Base-by-base conservation (phyloP, 1,140 invertebrate genomes). In the Pygmarrhopalites habei region DNA sequence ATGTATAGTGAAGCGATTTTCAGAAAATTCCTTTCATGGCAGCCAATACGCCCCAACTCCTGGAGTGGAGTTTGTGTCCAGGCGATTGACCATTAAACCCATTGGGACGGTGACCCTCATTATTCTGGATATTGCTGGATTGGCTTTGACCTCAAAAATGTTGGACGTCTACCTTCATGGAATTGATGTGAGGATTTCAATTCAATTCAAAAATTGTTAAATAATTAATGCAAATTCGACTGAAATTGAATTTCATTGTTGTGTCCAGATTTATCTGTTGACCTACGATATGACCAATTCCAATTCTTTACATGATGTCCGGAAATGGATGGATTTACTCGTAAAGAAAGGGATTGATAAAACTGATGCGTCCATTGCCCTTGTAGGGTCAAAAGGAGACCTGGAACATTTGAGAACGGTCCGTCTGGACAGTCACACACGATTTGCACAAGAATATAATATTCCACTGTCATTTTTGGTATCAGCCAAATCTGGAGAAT, bases 401-500 rank as follows among this genome's bases (percentile, higher is more conserved):
- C 44, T 71, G 26, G 69, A 71, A 29, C 69, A 71, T 39, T 62
- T 71, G 21, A 35, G 69, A 59, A 47, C 69, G 2, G 69, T 71
- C 1, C 35, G 65, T 10, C 35, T 71, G 32, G 69, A 71, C 35
- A 58, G 29, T 46, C 69, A 71, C 46, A 66, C 65, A 2, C 44
- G 62, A n/a, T 71, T 71, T 39, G 64, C 64, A 17, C 69, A 67
- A 44, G 69, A 71, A 56, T 66, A 60, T 30, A 64, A 66, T 29
- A 68, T 71, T 49, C 66, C 63, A 7, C 47, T 71, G 15, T 68
- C 69, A 3, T 71, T 71, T 47, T 39, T 71, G 21, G 63, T 66
- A 12, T 71, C 69, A 14, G 69, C 69, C 21, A 71, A 71, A 65
- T 71, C 69, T 5, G 69, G 65, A 12, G 69, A 71, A 66, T 68